A percentile compares a stretch with the other conserved stretches of the same genome.
Evolutionary conservation across 2,888 invertebrate genomes (phyloP).

Genomic region (Bedellia somnulentella): DNA sequence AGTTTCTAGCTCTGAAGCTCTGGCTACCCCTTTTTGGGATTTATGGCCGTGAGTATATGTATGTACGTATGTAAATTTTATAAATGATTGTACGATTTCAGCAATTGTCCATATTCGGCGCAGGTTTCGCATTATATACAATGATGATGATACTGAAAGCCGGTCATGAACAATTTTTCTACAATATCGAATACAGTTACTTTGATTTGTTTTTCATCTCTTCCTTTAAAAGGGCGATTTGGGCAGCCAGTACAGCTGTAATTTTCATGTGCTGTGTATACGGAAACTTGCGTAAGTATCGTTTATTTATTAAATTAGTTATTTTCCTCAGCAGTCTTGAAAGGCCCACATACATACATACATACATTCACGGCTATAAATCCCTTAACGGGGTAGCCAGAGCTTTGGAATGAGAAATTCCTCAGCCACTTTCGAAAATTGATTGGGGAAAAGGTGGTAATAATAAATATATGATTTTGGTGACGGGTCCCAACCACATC

Average conservation of each 20-base stretch:
- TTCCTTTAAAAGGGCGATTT: slow-evolving; percentile 29
- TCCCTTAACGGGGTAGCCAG: no score
- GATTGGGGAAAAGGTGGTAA: no score
- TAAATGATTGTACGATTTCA: no score
- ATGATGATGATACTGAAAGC: slow-evolving; percentile 27
- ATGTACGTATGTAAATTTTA: neutral
- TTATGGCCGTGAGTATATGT: neutral
- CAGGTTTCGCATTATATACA: slow-evolving; percentile 20
- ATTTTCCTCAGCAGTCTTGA: no score
- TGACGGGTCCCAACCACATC: no score
- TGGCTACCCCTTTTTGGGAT: neutral
- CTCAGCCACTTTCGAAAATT: no score
- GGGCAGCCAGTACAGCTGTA: slow-evolving; percentile 32
- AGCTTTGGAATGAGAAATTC: no score
- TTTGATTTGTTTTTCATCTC: slow-evolving; percentile 35
- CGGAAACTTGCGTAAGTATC: slow-evolving; percentile 26
- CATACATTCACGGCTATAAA: no score
- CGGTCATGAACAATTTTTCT: slow-evolving; percentile 27
- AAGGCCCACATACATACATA: no score
- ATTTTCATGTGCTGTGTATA: slow-evolving; percentile 32
- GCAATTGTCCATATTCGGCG: slow-evolving; percentile 22
- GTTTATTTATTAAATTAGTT: no score
- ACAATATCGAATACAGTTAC: slow-evolving; percentile 19
- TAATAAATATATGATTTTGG: no score
- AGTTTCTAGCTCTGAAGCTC: no score